phyloP scores from a whole-genome alignment of 1,140 invertebrate genomes.

The Dendrolimus kikuchii region DNA sequence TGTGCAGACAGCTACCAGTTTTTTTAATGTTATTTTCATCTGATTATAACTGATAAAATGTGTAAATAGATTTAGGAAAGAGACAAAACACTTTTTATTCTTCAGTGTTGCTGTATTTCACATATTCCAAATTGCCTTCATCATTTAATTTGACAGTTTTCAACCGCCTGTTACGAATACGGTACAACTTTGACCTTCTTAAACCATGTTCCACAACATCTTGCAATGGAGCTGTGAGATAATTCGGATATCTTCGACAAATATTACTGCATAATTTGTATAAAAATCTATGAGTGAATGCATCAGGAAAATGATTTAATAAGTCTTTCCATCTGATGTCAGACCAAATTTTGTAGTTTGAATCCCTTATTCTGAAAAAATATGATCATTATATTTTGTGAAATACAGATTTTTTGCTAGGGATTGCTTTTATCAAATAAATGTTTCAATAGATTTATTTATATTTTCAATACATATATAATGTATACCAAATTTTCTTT shows the following conservation, averaged over 20 bases:
- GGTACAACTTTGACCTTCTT: slow-evolving; percentile 12
- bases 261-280: slow-evolving; percentile 17
- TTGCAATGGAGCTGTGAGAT: slow-evolving; percentile 26
- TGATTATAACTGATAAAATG: no score
- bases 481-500: no score
- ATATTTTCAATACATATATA: no score
- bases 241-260: slow-evolving; percentile 16
- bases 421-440: no score
- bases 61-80: no score
- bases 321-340: slow-evolving; percentile 51
- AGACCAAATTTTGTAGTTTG: slow-evolving; percentile 41
- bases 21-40: no score
- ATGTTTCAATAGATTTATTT: no score
- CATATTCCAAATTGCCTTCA: slow-evolving; percentile 22
- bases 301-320: slow-evolving; percentile 13
- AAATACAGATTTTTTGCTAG: no score
- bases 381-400: neutral
- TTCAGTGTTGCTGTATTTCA: slow-evolving; percentile 15
- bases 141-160: slow-evolving; percentile 33
- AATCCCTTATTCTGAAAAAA: slow-evolving; percentile 34
- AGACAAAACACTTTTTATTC: neutral
- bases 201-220: slow-evolving; percentile 28
- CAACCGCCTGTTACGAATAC: slow-evolving; percentile 24
- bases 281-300: slow-evolving; percentile 37
- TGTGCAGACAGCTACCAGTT: no score